Percentiles rank a stretch among this genome's conserved stretches.
Evolutionary conservation across 2,888 invertebrate species (phyloP).

Genomic region (Ephialtes manifestator): DNA sequence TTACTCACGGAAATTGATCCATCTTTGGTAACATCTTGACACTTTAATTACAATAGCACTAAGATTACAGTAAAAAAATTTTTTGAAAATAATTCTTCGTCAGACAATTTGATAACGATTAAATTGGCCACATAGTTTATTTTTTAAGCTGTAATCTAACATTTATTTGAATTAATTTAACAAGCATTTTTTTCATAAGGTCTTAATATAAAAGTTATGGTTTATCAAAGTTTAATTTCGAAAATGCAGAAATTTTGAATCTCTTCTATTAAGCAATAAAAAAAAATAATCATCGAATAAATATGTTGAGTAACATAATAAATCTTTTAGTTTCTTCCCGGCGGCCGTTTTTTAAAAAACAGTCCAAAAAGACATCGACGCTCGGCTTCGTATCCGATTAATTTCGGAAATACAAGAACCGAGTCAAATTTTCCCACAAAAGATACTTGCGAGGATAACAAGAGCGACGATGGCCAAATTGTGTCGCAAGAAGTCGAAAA

Average conservation of each 20-base stretch:
- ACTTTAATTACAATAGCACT: constrained; percentile 9
- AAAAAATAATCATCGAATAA: background rate
- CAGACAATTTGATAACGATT: no score
- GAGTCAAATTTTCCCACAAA: constrained; percentile 14
- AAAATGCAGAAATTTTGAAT: no score
- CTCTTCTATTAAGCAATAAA: background rate
- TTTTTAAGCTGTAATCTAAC: no score
- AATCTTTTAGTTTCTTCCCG: constrained; percentile 79
- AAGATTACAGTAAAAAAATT: background rate
- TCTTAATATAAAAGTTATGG: no score
- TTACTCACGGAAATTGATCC: constrained; percentile 89
- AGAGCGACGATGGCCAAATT: background rate
- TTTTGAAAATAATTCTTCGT: background rate
- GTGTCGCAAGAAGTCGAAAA: background rate
- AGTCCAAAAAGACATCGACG: constrained; percentile 83
- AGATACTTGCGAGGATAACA: constrained; percentile 25
- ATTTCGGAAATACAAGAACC: constrained; percentile 73
- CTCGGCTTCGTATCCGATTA: constrained; percentile 84
- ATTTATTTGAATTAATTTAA: no score
- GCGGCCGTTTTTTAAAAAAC: constrained; percentile 79
- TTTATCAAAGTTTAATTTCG: no score
- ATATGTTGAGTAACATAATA: background rate
- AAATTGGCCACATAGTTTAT: no score
- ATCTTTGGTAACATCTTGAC: constrained; percentile 84
- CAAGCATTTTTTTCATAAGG: no score